A percentile compares a stretch with the other conserved stretches of the same genome.
Conservation (phyloP, 2,797 vertebrate species). For the Oreonectes daqikongensis region DNA sequence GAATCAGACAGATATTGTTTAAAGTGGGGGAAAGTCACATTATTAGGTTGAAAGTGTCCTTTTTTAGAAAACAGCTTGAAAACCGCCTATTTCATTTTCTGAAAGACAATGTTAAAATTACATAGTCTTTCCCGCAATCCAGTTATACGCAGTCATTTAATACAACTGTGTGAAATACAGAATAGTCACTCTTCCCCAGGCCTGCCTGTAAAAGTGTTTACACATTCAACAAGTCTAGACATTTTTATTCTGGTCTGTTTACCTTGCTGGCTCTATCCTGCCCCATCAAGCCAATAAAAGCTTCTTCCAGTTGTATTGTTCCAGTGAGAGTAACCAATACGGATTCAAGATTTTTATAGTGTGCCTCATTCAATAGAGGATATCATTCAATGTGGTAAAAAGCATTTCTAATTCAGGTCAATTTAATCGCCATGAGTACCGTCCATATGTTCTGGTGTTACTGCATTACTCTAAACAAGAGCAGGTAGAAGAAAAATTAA, state of each 20-base stretch:
- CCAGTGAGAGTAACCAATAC: slow-evolving; percentile 17
- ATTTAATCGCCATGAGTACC: not conserved
- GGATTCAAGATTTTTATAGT: slow-evolving; percentile 15
- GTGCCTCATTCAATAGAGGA: not conserved
- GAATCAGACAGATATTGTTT: no score
- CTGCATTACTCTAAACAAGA: not conserved
- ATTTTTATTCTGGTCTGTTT: slow-evolving; percentile 52
- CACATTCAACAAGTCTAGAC: slow-evolving; percentile 60
- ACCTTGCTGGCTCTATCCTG: slow-evolving; percentile 18
- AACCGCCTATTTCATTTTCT: no score
- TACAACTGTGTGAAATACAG: slow-evolving; percentile 15
- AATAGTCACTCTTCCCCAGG: not conserved
- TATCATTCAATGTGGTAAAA: not conserved
- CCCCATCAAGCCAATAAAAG: slow-evolving; percentile 39
- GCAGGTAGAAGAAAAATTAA: not conserved
- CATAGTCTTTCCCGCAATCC: not conserved
- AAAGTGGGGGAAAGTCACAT: no score
- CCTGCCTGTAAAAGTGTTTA: slow-evolving; percentile 50
- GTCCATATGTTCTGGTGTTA: not conserved
- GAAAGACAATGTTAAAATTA: not conserved
- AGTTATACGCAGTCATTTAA: slow-evolving; percentile 6
- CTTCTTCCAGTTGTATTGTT: not conserved
- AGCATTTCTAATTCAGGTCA: not conserved
- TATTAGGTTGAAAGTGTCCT: no score
- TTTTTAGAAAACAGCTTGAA: no score